Percentiles rank a stretch among this genome's conserved stretches.
phyloP scores from a whole-genome alignment of 2,797 vertebrate genomes.

The Diceros bicornis region DNA sequence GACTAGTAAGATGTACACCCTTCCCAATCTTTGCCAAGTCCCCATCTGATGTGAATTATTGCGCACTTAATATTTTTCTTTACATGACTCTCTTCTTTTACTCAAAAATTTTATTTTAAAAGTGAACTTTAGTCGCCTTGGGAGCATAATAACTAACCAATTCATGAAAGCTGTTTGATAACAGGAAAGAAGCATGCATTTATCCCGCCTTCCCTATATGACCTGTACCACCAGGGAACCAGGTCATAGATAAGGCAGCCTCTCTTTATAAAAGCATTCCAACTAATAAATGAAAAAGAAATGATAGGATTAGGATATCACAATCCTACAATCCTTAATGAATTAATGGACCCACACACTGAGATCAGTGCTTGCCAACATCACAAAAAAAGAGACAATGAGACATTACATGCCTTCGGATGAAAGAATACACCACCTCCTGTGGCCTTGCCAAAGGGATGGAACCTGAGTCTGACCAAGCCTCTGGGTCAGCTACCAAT shows the following conservation, averaged over 20 bases:
- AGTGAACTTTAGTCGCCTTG: neutral
- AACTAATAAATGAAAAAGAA: neutral
- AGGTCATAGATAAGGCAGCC: neutral
- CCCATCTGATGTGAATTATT: neutral
- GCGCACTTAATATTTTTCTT: slow-evolving; percentile 12
- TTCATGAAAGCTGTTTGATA: neutral
- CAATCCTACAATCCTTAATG: neutral
- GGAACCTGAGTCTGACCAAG: neutral
- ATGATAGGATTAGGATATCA: neutral
- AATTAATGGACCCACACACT: neutral
- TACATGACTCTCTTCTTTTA: neutral
- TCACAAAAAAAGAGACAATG: neutral
- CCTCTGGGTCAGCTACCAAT: neutral
- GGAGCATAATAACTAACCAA: neutral
- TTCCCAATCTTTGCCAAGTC: neutral
- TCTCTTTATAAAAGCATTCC: neutral
- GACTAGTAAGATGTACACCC: neutral
- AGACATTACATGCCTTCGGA: neutral
- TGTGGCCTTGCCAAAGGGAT: neutral
- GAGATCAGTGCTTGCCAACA: neutral
- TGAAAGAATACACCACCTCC: neutral
- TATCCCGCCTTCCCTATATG: neutral
- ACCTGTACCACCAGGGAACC: neutral
- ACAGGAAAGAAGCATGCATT: neutral
- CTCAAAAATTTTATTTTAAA: slow-evolving; percentile 11